Evolutionary conservation across 2,113 vertebrate genomes (phyloP).

Genomic region (Aphyosemion australe): DNA sequence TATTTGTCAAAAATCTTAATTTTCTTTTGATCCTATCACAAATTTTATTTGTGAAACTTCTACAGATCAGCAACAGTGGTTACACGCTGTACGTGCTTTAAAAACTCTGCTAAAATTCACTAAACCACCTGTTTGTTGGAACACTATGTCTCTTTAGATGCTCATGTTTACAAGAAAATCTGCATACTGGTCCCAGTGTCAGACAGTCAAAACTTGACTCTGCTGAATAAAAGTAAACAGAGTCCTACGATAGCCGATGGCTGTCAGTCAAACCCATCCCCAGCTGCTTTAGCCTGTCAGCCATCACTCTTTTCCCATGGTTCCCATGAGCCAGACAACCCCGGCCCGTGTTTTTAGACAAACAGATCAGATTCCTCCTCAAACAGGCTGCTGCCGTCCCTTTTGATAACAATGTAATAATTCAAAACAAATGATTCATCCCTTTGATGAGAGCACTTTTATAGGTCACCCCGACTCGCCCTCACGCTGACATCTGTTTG

Average conservation of each 20-base stretch:
- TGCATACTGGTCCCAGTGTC: constrained; percentile 33
- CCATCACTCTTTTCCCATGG: constrained; percentile 89
- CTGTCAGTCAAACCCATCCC: constrained; percentile 89
- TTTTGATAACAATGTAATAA: constrained; percentile 99
- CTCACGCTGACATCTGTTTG: constrained; percentile 99
- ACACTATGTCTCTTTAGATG: too few relatives aligned
- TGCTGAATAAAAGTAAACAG: constrained; percentile 61
- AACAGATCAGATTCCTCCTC: constrained; percentile 99
- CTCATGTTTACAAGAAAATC: constrained; percentile 11
- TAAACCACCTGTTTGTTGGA: neutral
- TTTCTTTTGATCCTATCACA: constrained; percentile 78
- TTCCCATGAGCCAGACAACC: constrained; percentile 78
- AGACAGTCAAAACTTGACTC: constrained; percentile 38
- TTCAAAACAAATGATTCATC: constrained; percentile 99
- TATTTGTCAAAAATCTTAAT: constrained; percentile 65
- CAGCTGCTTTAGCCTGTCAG: constrained; percentile 78
- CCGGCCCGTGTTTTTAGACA: constrained; percentile 91
- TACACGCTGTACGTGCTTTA: neutral
- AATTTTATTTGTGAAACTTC: constrained; percentile 71
- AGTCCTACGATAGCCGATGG: constrained; percentile 77
- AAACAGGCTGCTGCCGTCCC: constrained; percentile 93
- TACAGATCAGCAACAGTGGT: constrained; percentile 51
- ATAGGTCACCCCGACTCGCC: constrained; percentile 94
- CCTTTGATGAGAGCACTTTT: constrained; percentile 99
- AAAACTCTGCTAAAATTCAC: neutral